Percentiles rank a stretch among this genome's conserved stretches.
Conservation (phyloP, 2,888 invertebrate genomes). For the Nephrotoma appendiculata region DNA sequence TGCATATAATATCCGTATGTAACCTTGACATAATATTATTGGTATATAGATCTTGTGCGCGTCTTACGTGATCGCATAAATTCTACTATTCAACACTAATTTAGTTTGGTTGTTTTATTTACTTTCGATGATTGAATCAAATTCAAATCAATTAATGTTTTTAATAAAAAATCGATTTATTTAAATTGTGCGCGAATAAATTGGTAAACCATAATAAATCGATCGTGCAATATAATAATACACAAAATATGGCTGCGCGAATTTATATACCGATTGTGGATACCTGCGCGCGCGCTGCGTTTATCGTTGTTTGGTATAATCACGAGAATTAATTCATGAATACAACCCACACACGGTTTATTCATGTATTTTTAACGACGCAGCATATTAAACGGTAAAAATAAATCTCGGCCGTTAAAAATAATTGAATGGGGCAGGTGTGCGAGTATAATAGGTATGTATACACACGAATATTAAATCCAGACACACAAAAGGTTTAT, state of each 20-base stretch:
- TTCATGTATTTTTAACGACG: background rate
- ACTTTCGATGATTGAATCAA: background rate
- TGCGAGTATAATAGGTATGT: background rate
- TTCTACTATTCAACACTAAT: background rate
- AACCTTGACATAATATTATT: background rate
- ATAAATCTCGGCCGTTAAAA: background rate
- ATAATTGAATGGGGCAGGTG: background rate
- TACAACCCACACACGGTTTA: background rate
- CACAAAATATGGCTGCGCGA: background rate
- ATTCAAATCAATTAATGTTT: background rate
- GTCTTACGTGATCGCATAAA: background rate
- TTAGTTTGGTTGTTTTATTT: background rate
- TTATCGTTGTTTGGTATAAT: background rate
- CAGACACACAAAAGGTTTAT: background rate
- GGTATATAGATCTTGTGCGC: background rate
- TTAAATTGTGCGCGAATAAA: background rate
- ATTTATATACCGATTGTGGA: background rate
- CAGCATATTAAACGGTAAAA: background rate
- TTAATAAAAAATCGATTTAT: background rate
- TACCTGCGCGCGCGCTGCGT: background rate
- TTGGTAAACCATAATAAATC: background rate
- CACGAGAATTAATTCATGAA: background rate
- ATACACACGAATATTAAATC: background rate
- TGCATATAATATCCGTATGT: background rate
- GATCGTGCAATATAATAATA: background rate